A percentile compares a stretch with the other conserved stretches of the same genome.
phyloP scores from a whole-genome alignment of 37 sponge, comb jelly and placozoan species.

The Axinella damicornis region DNA sequence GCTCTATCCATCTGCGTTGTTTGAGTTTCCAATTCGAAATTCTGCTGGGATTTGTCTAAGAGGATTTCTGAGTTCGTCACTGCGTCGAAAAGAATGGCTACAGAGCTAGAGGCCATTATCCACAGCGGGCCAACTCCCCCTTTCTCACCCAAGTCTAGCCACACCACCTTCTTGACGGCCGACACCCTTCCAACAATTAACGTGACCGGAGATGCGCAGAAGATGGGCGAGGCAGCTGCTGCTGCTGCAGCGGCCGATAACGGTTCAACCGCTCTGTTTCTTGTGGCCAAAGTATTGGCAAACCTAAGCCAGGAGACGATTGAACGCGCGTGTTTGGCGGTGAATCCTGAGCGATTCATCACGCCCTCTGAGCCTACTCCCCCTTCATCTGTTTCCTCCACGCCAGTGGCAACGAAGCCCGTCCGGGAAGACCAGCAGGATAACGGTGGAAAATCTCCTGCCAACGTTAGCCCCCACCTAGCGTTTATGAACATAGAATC shows the following conservation, averaged over 20 bases:
- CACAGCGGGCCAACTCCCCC: conserved; percentile 79
- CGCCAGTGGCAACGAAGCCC: conserved; percentile 41
- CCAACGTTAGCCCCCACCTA: conserved; percentile 5
- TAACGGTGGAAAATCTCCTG: background rate
- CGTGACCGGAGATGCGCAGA: conserved; percentile 14
- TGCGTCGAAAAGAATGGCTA: conserved; percentile 48
- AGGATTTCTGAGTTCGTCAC: background rate
- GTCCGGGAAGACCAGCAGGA: background rate
- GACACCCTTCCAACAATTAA: conserved; percentile 62
- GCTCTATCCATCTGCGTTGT: background rate
- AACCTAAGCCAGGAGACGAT: conserved; percentile 85
- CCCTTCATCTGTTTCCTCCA: conserved; percentile 54
- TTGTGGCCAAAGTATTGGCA: conserved; percentile 88
- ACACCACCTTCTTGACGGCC: conserved; percentile 63
- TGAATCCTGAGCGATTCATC: conserved; percentile 69
- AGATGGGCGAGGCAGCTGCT: conserved; percentile 10
- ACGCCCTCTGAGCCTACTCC: conserved; percentile 70
- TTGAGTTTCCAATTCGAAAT: background rate
- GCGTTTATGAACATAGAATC: conserved; percentile 79
- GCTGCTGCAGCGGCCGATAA: conserved; percentile 2
- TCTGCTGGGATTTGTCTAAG: background rate
- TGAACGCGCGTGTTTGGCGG: conserved; percentile 69
- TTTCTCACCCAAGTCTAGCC: conserved; percentile 77
- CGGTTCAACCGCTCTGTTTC: conserved; percentile 72
- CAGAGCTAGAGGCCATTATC: conserved; percentile 60